A percentile compares a stretch with the other conserved stretches of the same genome.
phyloP scores from a whole-genome alignment of 2,797 vertebrate genomes.

The Urosaurus nigricauda region DNA sequence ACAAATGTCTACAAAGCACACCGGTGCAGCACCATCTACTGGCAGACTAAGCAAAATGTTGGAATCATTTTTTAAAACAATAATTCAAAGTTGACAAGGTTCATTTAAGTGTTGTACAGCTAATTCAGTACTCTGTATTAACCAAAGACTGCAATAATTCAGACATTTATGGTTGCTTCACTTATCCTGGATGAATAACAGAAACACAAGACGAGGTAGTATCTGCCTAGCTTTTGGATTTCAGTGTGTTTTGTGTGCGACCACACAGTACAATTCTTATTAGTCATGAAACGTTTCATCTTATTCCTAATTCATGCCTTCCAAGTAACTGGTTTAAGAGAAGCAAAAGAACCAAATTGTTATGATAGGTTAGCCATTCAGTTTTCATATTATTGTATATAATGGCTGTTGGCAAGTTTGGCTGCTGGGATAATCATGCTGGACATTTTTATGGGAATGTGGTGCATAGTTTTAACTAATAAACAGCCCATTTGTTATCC shows the following conservation, averaged over 20 bases:
- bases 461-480: neutral
- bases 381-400: neutral
- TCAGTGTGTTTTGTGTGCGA: neutral
- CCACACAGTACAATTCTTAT: neutral
- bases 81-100: neutral
- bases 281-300: neutral
- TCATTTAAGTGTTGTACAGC: neutral
- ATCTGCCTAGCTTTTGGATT: neutral
- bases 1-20: slow-evolving; percentile 17
- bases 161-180: neutral
- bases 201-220: neutral
- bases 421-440: neutral
- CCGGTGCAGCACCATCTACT: slow-evolving; percentile 75
- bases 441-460: too few relatives aligned
- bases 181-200: too few relatives aligned
- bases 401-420: neutral
- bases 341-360: neutral
- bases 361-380: neutral
- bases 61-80: slow-evolving; percentile 25
- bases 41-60: slow-evolving; percentile 41
- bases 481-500: too few relatives aligned
- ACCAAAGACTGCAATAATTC: slow-evolving; percentile 19
- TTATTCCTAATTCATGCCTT: neutral
- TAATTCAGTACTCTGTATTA: neutral
- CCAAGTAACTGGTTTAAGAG: neutral